Evolutionary conservation across 2,797 vertebrate genomes (phyloP).

Genomic region (Sebastes itinus): DNA sequence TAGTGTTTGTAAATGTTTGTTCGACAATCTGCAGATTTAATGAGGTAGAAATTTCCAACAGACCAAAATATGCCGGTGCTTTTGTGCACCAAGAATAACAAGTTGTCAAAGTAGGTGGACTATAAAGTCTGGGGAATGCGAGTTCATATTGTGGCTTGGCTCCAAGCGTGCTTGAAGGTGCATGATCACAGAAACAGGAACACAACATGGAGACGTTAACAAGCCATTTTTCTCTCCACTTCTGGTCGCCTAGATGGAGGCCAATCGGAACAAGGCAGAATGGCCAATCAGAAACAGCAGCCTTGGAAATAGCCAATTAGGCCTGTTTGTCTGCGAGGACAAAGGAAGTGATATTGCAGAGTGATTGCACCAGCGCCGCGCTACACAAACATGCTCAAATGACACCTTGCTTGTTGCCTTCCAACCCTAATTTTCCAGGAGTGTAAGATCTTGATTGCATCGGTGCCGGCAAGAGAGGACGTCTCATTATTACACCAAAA

Average conservation of each 20-base stretch:
- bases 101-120: neutral
- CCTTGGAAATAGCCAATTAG: conserved; percentile 76
- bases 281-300: conserved; percentile 73
- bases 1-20: neutral
- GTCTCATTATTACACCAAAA: conserved; percentile 78
- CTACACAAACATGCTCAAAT: conserved; percentile 74
- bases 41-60: neutral
- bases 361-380: conserved; percentile 74
- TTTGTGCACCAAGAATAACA: neutral
- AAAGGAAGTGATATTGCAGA: conserved; percentile 78
- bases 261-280: conserved; percentile 73
- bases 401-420: conserved; percentile 76
- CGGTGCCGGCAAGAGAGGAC: conserved; percentile 56
- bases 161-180: conserved; percentile 5
- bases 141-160: neutral
- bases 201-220: conserved; percentile 43
- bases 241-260: conserved; percentile 49
- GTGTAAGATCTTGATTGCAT: conserved; percentile 75
- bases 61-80: neutral
- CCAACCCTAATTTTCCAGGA: conserved; percentile 74
- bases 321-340: conserved; percentile 76
- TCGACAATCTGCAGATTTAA: neutral
- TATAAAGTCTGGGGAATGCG: neutral
- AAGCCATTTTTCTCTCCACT: conserved; percentile 58
- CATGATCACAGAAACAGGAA: conserved; percentile 31